These are phyloP conservation scores for Thumatha senex DNA, from an alignment of 2,888 invertebrate genomes.

Conservation along the genomic window DNA sequence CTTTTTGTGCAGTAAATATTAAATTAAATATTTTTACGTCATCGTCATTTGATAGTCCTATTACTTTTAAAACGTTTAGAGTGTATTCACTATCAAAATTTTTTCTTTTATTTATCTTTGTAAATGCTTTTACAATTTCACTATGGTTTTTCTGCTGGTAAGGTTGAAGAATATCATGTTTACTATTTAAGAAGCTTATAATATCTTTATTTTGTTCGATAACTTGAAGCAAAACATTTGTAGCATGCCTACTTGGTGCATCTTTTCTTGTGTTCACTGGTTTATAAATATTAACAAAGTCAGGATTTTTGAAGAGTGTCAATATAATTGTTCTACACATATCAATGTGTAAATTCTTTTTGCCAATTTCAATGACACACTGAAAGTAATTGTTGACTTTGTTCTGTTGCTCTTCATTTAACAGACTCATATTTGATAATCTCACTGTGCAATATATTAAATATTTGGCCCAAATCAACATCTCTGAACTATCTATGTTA, in stretches of 20 bases:
- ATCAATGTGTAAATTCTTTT: constrained; percentile 56
- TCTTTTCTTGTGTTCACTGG: constrained; percentile 61
- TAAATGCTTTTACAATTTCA: constrained; percentile 70
- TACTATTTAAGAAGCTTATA: constrained; percentile 56
- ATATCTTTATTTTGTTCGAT: constrained; percentile 55
- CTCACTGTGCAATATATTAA: constrained; percentile 66
- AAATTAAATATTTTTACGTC: constrained; percentile 67
- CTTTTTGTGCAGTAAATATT: constrained; percentile 58
- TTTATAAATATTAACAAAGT: constrained; percentile 66
- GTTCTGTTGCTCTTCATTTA: constrained; percentile 48
- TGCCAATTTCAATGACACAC: constrained; percentile 56
- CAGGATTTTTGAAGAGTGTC: constrained; percentile 65
- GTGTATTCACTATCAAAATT: constrained; percentile 60
- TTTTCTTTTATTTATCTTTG: constrained; percentile 71
- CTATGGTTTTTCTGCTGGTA: constrained; percentile 82
- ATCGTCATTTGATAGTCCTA: constrained; percentile 67
- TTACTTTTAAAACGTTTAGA: constrained; percentile 65
- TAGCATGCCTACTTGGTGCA: constrained; percentile 52
- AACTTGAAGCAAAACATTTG: constrained; percentile 61
- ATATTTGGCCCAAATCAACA: constrained; percentile 72
- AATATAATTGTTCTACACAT: constrained; percentile 58
- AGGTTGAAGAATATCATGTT: constrained; percentile 65
- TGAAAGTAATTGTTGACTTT: constrained; percentile 59
- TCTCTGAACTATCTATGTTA: constrained; percentile 59
- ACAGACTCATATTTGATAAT: constrained; percentile 55